Base-by-base conservation (phyloP, 2,113 vertebrate species). In the Sinosuthora webbiana region DNA sequence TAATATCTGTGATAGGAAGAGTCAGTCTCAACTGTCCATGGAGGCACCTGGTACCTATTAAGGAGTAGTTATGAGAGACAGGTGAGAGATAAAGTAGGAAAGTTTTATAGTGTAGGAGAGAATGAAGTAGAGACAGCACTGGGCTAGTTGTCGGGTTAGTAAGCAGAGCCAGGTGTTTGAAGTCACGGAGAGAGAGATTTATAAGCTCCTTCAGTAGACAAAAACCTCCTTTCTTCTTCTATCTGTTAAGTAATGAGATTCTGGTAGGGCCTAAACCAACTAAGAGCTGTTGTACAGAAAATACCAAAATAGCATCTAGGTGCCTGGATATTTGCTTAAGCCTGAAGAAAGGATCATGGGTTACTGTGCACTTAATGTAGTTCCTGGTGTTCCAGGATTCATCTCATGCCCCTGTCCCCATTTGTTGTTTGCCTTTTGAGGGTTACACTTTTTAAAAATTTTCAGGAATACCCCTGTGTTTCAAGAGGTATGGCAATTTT, bases 41-140 rank as follows among this genome's bases (percentile, higher is more conserved):
- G 35, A 90, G 30, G 52, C 89, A 90, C 56, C 93, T 95, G 94
- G 92, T 88, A 93, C 42, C 20, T 28, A 93, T 96, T 95, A 97
- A 80, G 94, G 79, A 94, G 64, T 60, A 67, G 79, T 74, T 80
- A 68, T 60, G 60, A 86, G 57, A 91, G 81, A 67, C 4, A 23
- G 62, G 68, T 94, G 45, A 91, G 75, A 96, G 94, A 96, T 93
- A 95, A 94, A 87, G 71, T 53, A 77, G 42, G 47, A 18, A 93
- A 70, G 47, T 93, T 97, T 88, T 90, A 93, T 74, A 67, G 60
- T 10, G 30, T 67, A 83, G 76, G 78, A 71, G 67, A 92, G 82
- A 91, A 85, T 25, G 68, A 89, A 33, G 17, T 39, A 88, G 53
- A 94, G 70, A 55, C 42, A 65, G 41, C 1, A 1, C 2, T 60